Evolutionary conservation across 2,888 invertebrate genomes (phyloP), one percentile per base, ranked within the genome.

Genomic region (Euproctis similis): DNA sequence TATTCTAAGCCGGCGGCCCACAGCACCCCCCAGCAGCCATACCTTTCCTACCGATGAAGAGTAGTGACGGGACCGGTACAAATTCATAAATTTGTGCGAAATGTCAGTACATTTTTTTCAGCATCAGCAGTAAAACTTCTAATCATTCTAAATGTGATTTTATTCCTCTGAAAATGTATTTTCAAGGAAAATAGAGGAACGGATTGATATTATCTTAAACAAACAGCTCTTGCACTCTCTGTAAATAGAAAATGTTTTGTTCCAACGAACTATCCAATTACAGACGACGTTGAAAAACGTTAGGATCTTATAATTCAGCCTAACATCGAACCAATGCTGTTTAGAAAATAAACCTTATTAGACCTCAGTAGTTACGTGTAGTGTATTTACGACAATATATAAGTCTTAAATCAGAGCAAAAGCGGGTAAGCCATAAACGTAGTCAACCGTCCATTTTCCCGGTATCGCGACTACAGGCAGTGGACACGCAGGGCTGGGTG

Each of bases 381-480:
- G 46, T 42, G 55, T 71, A 76, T 75, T 76, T 71, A 74, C 64
- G 66, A 62, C 62, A 58, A 63, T 50, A 70, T 73, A 67, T 70
- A 67, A 56, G 63, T 65, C 61, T 74, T 71, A 74, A 76, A 71
- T 73, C 64, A 59, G 63, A 66, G 63, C 66, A 68, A 69, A 62
- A 62, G 67, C 68, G 66, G 74, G 66, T 62, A 64, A 72, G 73
- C 77, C 69, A 72, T 80, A 82, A 82, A 82, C 75, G 80, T 82
- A 77, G 77, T 75, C 80, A 81, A 80, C 77, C 82, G 76, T 80
- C 71, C 78, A 78, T 84, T 82, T 82, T 75, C 74, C 71, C 64
- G 65, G 75, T 80, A 78, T 81, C 80, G 71, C 66, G 59, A 62
- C 71, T 71, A 69, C 69, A 65, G 63, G 58, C 70, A 51, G 58